These are phyloP conservation scores for Pristiophorus japonicus DNA, from an alignment of 2,113 vertebrate genomes.

Conservation along the genomic window DNA sequence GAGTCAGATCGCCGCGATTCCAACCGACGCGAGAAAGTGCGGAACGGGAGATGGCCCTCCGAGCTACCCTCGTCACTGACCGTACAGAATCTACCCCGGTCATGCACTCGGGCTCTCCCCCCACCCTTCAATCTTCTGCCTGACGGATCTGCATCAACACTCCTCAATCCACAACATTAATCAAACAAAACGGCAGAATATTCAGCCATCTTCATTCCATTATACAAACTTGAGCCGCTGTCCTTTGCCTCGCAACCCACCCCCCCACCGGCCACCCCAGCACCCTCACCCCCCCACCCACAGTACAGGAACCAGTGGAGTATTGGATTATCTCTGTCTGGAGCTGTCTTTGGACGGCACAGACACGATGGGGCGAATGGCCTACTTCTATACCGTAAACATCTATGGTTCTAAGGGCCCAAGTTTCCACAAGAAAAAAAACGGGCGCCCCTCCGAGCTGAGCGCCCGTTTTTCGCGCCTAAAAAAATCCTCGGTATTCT, in stretches of 20 bases:
- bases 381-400: too few relatives aligned
- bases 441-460: too few relatives aligned
- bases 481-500: too few relatives aligned
- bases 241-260: background rate
- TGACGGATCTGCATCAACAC: background rate
- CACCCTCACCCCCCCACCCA: too few relatives aligned
- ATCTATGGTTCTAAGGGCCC: too few relatives aligned
- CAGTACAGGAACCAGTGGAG: background rate
- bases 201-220: background rate
- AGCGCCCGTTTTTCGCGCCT: too few relatives aligned
- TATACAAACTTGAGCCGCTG: too few relatives aligned
- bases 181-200: background rate
- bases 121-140: background rate
- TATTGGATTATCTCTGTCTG: background rate
- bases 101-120: background rate
- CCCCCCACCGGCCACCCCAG: too few relatives aligned
- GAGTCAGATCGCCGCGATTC: background rate
- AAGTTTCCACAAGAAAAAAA: too few relatives aligned
- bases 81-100: background rate
- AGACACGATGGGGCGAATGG: too few relatives aligned
- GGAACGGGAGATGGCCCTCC: background rate
- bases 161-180: background rate
- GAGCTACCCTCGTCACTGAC: background rate
- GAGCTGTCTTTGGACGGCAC: too few relatives aligned
- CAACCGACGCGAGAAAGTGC: background rate